A percentile compares a stretch with the other conserved stretches of the same genome.
Conservation (phyloP, 2,888 invertebrate genomes). For the Phyto melanocephala region DNA sequence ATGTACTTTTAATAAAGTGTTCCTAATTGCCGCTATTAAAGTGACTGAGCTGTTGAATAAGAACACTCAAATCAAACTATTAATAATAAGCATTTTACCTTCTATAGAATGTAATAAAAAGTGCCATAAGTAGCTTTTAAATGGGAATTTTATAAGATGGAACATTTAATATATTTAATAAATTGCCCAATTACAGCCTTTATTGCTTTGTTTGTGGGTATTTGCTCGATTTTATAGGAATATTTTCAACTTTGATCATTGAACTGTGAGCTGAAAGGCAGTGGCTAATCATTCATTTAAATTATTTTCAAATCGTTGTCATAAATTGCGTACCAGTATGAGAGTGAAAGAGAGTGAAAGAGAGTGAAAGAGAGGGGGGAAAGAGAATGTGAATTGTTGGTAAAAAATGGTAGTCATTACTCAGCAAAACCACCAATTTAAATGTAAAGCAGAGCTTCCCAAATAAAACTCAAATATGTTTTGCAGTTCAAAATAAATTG, state of each 20-base stretch:
- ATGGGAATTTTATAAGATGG: not conserved
- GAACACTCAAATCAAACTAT: not conserved
- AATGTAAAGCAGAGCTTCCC: too few relatives aligned
- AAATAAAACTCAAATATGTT: too few relatives aligned
- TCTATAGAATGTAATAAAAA: not conserved
- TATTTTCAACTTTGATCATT: conserved; percentile 26
- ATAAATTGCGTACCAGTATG: conserved; percentile 29
- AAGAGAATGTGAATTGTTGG: not conserved
- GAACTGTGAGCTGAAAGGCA: not conserved
- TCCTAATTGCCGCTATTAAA: not conserved
- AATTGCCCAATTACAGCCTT: conserved; percentile 4
- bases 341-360: too few relatives aligned
- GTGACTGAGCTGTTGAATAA: not conserved
- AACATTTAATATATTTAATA: not conserved
- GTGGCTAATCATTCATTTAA: conserved; percentile 31
- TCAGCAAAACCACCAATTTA: conserved; percentile 44
- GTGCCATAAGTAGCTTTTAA: not conserved
- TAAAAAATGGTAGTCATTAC: not conserved
- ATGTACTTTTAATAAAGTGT: too few relatives aligned
- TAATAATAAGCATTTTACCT: not conserved
- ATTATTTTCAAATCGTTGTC: conserved; percentile 30
- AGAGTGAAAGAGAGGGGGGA: too few relatives aligned
- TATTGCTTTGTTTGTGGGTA: too few relatives aligned
- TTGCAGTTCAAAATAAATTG: too few relatives aligned
- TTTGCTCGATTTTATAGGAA: not conserved